Percentiles rank a stretch among this genome's conserved stretches.
These are phyloP conservation scores for Nymphicus hollandicus DNA, from an alignment of 2,113 vertebrate species.

Conservation along the genomic window DNA sequence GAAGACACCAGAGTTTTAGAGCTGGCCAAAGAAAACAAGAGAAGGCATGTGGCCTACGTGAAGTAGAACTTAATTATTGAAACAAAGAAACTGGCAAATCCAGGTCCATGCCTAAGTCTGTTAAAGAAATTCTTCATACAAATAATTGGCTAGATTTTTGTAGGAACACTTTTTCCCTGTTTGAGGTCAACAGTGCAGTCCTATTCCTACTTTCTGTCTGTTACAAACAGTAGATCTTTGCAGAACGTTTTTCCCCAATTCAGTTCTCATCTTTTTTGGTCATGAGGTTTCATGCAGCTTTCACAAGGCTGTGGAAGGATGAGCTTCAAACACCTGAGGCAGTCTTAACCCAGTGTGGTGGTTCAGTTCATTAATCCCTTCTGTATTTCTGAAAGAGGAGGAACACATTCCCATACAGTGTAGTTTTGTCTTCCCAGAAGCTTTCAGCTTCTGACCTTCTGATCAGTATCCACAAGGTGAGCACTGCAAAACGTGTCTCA, in stretches of 20 bases:
- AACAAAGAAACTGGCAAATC: slow-evolving; percentile 29
- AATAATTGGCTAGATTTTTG: background rate
- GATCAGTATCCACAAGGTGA: background rate
- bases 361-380: slow-evolving; percentile 49
- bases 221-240: background rate
- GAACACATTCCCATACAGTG: background rate
- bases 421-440: background rate
- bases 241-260: background rate
- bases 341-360: background rate
- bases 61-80: slow-evolving; percentile 24
- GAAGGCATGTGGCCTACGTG: background rate
- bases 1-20: background rate
- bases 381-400: slow-evolving; percentile 39
- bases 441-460: background rate
- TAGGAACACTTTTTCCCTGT: background rate
- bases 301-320: background rate
- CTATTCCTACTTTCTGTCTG: background rate
- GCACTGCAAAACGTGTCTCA: background rate
- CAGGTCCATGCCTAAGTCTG: background rate
- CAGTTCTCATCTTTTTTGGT: background rate
- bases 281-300: background rate
- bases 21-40: slow-evolving; percentile 44
- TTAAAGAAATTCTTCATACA: background rate
- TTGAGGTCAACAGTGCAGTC: background rate
- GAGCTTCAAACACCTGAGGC: background rate